Conservation (phyloP, 2,888 invertebrate genomes). For the Abrostola tripartita region DNA sequence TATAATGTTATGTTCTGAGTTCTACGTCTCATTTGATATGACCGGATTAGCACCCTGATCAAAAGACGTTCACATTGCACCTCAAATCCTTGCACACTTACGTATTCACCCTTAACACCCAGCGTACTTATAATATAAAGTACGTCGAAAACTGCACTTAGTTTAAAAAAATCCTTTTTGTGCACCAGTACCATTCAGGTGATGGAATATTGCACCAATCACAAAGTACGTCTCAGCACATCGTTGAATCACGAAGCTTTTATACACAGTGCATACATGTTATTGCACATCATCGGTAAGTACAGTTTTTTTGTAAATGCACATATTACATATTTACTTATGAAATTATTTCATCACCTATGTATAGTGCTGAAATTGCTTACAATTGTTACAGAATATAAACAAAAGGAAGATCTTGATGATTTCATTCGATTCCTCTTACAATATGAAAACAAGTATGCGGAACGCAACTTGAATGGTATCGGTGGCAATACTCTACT, state of each 20-base stretch:
- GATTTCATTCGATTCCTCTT: conserved; percentile 74
- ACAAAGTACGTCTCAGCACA: conserved; percentile 64
- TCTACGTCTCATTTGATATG: conserved; percentile 38
- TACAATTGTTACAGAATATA: conserved; percentile 76
- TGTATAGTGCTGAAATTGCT: conserved; percentile 27
- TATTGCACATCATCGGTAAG: conserved; percentile 63
- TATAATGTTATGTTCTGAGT: conserved; percentile 26
- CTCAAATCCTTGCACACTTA: conserved; percentile 38
- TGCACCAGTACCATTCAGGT: conserved; percentile 56
- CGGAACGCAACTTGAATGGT: conserved; percentile 61
- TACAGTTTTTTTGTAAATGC: conserved; percentile 60
- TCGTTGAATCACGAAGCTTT: conserved; percentile 59
- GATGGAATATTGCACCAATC: conserved; percentile 61
- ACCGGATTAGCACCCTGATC: conserved; percentile 30
- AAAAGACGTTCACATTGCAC: conserved; percentile 42
- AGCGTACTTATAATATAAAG: conserved; percentile 22
- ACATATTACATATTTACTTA: conserved; percentile 31
- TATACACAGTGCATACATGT: conserved; percentile 59
- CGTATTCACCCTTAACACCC: conserved; percentile 19
- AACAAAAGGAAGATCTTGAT: conserved; percentile 74
- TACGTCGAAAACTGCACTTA: conserved; percentile 49
- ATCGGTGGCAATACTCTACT: conserved; percentile 53
- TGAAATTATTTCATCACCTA: conserved; percentile 11
- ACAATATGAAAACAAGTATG: conserved; percentile 68
- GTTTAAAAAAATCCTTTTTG: conserved; percentile 39